Evolutionary conservation across 2,797 vertebrate species (phyloP), one percentile per base, ranked within the genome.

Genomic region (Sebastes steindachneri): DNA sequence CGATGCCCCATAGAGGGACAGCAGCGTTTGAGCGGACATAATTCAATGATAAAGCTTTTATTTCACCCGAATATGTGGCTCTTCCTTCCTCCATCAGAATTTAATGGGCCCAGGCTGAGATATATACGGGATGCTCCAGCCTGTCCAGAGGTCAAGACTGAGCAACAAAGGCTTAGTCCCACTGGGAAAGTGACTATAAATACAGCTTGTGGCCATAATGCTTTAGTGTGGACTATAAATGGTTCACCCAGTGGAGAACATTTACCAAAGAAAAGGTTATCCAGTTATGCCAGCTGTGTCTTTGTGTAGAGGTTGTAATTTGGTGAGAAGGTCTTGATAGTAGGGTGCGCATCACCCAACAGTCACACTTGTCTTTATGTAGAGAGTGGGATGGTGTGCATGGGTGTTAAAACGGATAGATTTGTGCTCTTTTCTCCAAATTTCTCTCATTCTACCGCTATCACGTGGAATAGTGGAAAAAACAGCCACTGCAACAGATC

Each of bases 11-110:
- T 19, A 35, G 68, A 63, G 66, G 68, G 37, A 58, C 19, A 35
- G 53, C 33, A 2, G 9, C 54, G 28, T 75, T 51, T 77, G 65
- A 69, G 48, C 0, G 15, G 68, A 29, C 77, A 71, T 62, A 77
- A 83, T 77, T 85, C 80, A 91, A 57, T 75, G n/a, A 53, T 66
- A 58, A 77, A 76, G 55, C 84, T 72, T 84, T 86, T 73, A 71
- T 84, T 77, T 74, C 59, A 14, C 12, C 31, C 4, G 1, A 70
- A 86, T 17, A 70, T 60, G 51, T 59, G 53, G 19, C 62, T 71
- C 55, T 68, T 78, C 59, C 33, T 81, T 51, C 35, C 5, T 60
- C 81, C 41, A 59, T 82, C 41, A 74, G 68, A 63, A 65, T 83
- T 75, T 74, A 81, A 90, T 71, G 79, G 41, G 37, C 14, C 58